phyloP scores from a whole-genome alignment of 2,113 vertebrate species.

The Proterorhinus semilunaris region DNA sequence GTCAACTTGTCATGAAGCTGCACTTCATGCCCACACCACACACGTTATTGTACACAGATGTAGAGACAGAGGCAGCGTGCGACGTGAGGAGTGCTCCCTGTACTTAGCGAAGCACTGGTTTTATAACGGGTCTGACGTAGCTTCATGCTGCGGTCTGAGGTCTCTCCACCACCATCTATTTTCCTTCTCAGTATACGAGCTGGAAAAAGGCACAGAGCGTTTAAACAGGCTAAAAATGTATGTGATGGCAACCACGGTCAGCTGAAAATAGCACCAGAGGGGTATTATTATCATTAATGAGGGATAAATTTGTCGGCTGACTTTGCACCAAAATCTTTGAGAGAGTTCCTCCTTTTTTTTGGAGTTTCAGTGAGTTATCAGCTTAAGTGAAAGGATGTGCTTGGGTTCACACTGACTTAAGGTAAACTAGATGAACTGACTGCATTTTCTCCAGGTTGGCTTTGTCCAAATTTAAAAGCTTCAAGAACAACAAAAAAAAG shows the following conservation, averaged over 20 bases:
- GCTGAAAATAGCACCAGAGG: conserved; percentile 75
- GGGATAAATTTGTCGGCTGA: conserved; percentile 74
- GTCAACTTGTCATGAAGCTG: conserved; percentile 22
- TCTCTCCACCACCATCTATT: conserved; percentile 69
- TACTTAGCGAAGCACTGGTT: conserved; percentile 69
- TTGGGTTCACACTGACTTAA: neutral
- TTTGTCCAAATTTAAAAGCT: no score
- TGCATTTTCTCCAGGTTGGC: no score
- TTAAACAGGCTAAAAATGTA: conserved; percentile 79
- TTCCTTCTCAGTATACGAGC: conserved; percentile 64
- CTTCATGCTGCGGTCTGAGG: conserved; percentile 75
- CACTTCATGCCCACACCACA: conserved; percentile 30
- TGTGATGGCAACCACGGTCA: conserved; percentile 67
- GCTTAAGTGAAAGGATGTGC: conserved; percentile 37
- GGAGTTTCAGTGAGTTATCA: conserved; percentile 32
- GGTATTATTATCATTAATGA: conserved; percentile 81
- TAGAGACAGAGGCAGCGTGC: conserved; percentile 24
- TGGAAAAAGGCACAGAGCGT: conserved; percentile 71
- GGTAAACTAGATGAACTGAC: no score
- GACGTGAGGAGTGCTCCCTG: conserved; percentile 66
- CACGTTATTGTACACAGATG: neutral
- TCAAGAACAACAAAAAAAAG: no score
- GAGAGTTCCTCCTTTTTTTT: conserved; percentile 51
- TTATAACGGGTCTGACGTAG: conserved; percentile 73
- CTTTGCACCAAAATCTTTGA: conserved; percentile 61